Conservation (phyloP, 1,140 invertebrate genomes). For the Drosophila insularis region DNA sequence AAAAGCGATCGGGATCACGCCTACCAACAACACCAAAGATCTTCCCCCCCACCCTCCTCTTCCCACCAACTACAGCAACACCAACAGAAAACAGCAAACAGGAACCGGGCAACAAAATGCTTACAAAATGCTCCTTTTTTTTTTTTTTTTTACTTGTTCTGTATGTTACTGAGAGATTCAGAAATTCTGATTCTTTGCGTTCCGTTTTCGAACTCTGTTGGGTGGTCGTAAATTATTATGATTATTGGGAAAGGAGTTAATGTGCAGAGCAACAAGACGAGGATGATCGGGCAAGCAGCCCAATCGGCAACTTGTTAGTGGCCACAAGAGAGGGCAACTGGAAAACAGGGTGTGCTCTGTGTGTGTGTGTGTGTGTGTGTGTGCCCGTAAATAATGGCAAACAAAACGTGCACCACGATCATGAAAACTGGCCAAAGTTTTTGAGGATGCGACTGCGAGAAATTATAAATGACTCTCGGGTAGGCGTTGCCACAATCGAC, state of each 20-base stretch:
- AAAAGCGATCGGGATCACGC: constrained; percentile 5
- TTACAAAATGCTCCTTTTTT: constrained; percentile 58
- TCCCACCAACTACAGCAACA: too few species aligned
- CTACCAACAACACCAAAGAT: constrained; percentile 21
- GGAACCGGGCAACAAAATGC: constrained; percentile 48
- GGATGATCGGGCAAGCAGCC: constrained; percentile 19
- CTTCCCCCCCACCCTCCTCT: constrained; percentile 10
- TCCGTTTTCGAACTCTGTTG: constrained; percentile 41
- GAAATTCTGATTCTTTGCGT: constrained; percentile 1
- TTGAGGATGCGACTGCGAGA: constrained; percentile 41
- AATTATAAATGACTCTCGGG: constrained; percentile 71
- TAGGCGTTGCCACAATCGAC: constrained; percentile 73
- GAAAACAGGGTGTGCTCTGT: neutral
- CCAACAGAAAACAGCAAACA: neutral
- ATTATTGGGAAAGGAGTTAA: constrained; percentile 75
- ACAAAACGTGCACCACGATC: constrained; percentile 72
- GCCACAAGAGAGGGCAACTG: constrained; percentile 15
- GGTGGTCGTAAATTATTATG: constrained; percentile 77
- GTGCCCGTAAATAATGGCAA: constrained; percentile 66
- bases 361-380: constrained; percentile 5
- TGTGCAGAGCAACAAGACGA: constrained; percentile 48
- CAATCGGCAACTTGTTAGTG: constrained; percentile 74
- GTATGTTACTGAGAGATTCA: neutral
- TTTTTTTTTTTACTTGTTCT: neutral
- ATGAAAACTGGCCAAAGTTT: constrained; percentile 54